phyloP scores from a whole-genome alignment of 2,888 invertebrate species.

The Cartodere bifasciata region DNA sequence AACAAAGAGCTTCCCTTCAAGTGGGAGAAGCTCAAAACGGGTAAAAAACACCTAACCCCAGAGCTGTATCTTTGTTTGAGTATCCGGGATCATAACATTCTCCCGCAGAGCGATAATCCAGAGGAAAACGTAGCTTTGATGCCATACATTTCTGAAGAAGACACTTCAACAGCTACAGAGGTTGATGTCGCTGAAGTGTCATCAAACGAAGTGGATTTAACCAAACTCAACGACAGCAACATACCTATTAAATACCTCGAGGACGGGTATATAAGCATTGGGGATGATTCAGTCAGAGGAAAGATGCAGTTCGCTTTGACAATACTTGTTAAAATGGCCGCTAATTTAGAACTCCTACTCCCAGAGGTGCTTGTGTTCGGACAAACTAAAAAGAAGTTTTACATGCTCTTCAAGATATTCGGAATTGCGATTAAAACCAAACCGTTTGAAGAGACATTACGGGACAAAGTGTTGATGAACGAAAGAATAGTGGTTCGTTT shows the following conservation, averaged over 20 bases:
- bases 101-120: slow-evolving; percentile 25
- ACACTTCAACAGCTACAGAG: slow-evolving; percentile 12
- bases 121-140: slow-evolving; percentile 10
- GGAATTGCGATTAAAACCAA: slow-evolving; percentile 30
- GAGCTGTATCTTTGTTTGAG: slow-evolving; percentile 47
- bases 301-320: slow-evolving; percentile 40
- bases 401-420: slow-evolving; percentile 27
- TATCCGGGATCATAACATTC: slow-evolving; percentile 40
- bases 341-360: slow-evolving; percentile 42
- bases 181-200: slow-evolving; percentile 10
- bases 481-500: slow-evolving; percentile 29
- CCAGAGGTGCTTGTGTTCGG: slow-evolving; percentile 29
- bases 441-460: slow-evolving; percentile 26
- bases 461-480: slow-evolving; percentile 25
- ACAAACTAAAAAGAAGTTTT: slow-evolving; percentile 24
- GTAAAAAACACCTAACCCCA: slow-evolving; percentile 38
- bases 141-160: slow-evolving; percentile 21
- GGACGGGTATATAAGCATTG: slow-evolving; percentile 44
- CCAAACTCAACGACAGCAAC: slow-evolving; percentile 7
- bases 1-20: slow-evolving; percentile 37
- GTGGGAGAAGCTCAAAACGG: slow-evolving; percentile 44
- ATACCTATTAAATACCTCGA: slow-evolving; percentile 37
- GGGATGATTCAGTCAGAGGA: slow-evolving; percentile 27
- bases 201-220: too few relatives aligned
- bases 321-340: slow-evolving; percentile 41